Base-by-base conservation (phyloP, 2,888 invertebrate genomes). In the Euclidia mi region DNA sequence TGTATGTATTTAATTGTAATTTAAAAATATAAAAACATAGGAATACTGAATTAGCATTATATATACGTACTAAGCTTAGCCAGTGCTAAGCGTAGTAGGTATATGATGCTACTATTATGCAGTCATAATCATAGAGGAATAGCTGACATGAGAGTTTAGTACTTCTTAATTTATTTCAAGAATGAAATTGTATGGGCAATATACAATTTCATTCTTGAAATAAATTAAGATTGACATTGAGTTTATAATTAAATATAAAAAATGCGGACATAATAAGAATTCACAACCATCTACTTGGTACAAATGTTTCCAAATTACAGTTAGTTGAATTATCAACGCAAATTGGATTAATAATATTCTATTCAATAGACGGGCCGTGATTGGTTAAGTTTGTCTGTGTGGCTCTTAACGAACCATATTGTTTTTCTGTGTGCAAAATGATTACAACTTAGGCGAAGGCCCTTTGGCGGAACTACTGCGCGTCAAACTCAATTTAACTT, bases 371-470 rank as follows among this genome's bases (percentile, higher is more conserved):
- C 32, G 43, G 42, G 34, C 45, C 48, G 48, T 58, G 62, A 65
- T 70, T 70, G 60, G 9, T 12, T 18, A 55, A 41, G 57, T 58
- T 61, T 43, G 42, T 37, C 51, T 47, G 45, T 57, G 42, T 14
- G 50, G 29, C 56, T n/a, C 57, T 60, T 70, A 70, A 70, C 57
- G 70, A 70, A 66, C 59, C 70, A 51, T 59, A 70, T 63, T 70
- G 71, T 70, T 71, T 70, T 70, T 63, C 70, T 53, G 49, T 32
- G 11, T 56, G 57, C 60, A 20, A 44, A 53, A 56, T 59, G 68
- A 63, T 63, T 71, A 68, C 58, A 63, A 71, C 68, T 65, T 57
- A 68, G 65, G 11, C 14, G 17, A 29, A 14, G 34, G 40, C 34
- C 50, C 60, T 63, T 71, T 71, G 45, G 15, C 41, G 9, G 14